A percentile compares a stretch with the other conserved stretches of the same genome.
Evolutionary conservation across 1,140 invertebrate species (phyloP).

Genomic region (Drosophila burlai): DNA sequence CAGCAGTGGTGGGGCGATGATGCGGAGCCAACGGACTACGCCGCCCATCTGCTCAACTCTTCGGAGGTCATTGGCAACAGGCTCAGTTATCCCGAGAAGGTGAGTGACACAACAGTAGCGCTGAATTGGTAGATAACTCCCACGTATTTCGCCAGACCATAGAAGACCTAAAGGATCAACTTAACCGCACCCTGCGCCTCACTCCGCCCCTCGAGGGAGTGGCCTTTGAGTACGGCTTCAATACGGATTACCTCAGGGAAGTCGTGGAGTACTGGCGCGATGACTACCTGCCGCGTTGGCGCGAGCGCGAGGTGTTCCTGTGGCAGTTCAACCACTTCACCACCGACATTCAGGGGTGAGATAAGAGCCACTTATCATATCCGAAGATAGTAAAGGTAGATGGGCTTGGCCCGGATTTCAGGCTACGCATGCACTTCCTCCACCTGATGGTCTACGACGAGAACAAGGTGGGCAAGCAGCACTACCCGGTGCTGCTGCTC

Average conservation of each 20-base stretch:
- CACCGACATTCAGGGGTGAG: conserved; percentile 89
- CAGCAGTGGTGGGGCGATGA: conserved; percentile 82
- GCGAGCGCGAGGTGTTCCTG: conserved; percentile 88
- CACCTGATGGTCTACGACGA: conserved; percentile 87
- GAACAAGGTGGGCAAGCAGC: conserved; percentile 73
- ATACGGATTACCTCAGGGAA: conserved; percentile 88
- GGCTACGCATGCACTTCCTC: conserved; percentile 92
- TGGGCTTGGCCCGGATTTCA: conserved; percentile 37
- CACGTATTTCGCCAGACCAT: conserved; percentile 56
- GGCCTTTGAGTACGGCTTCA: conserved; percentile 92
- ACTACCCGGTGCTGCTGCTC: conserved; percentile 89
- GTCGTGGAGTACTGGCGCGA: conserved; percentile 90
- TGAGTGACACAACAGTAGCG: conserved; percentile 14
- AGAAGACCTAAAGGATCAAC: conserved; percentile 42
- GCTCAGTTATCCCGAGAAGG: conserved; percentile 60
- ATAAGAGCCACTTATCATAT: conserved; percentile 60
- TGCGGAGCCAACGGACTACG: conserved; percentile 67
- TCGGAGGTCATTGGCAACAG: conserved; percentile 69
- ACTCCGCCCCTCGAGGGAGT: conserved; percentile 88
- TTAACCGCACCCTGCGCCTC: conserved; percentile 62
- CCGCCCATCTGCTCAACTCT: conserved; percentile 66
- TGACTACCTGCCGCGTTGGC: conserved; percentile 90
- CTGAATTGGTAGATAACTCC: background rate
- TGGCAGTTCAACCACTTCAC: conserved; percentile 92
- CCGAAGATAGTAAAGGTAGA: conserved; percentile 37